Base-by-base conservation (phyloP, 2,113 vertebrate species). In the Pristiophorus japonicus region DNA sequence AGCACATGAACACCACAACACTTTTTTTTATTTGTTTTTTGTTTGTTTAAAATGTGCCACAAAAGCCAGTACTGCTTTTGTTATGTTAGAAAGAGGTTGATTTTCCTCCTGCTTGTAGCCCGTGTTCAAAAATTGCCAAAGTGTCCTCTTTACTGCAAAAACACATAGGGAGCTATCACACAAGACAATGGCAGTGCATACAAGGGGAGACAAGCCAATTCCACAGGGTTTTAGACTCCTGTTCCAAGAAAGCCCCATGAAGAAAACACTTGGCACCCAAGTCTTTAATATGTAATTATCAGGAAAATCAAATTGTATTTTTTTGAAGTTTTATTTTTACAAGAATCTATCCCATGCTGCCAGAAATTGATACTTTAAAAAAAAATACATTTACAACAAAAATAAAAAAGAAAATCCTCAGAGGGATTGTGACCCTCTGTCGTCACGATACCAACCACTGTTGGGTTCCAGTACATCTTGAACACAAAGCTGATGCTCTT, bases 1-100 rank as follows among this genome's bases (percentile, higher is more conserved):
- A 98, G 97, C 98, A 98, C 98, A 96, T 97, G 96, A 97, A 98
- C 98, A 97, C 97, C 98, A 97, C 97, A 98, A 98, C 98, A 98
- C 97, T 98, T 97, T 67, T 67, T 51, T 94, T 94, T 73, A 63
- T 94, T 94, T 18, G 14, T 90, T 30, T 70, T 70, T 70, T n/a
- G n/a, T n/a, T 94, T 94, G 34, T 98, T 97, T 97, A 98, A 97
- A 98, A 98, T 96, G 96, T 96, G 97, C 97, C 98, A 98, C 98
- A 97, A 97, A 97, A 97, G 97, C 97, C 96, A 97, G 97, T 96
- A 96, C 95, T 96, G 97, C 96, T 94, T 94, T 92, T 96, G 96
- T 96, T 96, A 96, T 96, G 95, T 95, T 94, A 67, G 93, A 94
- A 94, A 94, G 63, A 94, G 65, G 65, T 94, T 30, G 65, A 73